These are phyloP conservation scores for Platysternon megacephalum DNA, from an alignment of 2,113 vertebrate species.

Conservation along the genomic window DNA sequence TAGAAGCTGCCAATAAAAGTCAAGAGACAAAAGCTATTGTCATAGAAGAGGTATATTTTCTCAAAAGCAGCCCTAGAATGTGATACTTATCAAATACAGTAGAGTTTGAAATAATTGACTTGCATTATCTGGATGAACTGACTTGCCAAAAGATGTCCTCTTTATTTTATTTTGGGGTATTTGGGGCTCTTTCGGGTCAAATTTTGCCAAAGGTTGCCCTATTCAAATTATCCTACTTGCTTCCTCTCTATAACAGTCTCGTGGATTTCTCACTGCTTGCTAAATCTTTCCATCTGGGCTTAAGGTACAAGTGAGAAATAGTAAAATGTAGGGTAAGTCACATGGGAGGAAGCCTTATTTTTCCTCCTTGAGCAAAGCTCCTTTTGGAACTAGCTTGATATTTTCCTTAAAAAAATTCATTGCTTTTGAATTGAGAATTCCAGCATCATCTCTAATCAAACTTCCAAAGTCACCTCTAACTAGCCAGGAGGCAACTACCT, in stretches of 20 bases:
- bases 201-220: neutral
- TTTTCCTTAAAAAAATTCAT: neutral
- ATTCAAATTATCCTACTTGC: neutral
- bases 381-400: neutral
- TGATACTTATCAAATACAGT: neutral
- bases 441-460: neutral
- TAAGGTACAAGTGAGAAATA: neutral
- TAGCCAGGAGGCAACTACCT: neutral
- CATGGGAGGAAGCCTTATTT: neutral
- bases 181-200: neutral
- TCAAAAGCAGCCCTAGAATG: neutral
- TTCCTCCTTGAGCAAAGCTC: neutral
- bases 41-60: neutral
- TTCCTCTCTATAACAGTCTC: accelerated
- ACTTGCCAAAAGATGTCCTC: neutral
- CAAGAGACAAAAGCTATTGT: neutral
- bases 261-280: neutral
- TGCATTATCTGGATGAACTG: neutral
- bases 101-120: neutral
- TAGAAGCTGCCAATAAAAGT: neutral
- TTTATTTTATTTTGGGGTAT: neutral
- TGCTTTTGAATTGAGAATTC: neutral
- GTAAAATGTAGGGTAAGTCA: accelerated
- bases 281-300: neutral
- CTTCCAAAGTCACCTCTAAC: neutral